Evolutionary conservation across 2,888 invertebrate genomes (phyloP), one percentile per base, ranked within the genome.

Genomic region (Caenorhabditis uteleia): DNA sequence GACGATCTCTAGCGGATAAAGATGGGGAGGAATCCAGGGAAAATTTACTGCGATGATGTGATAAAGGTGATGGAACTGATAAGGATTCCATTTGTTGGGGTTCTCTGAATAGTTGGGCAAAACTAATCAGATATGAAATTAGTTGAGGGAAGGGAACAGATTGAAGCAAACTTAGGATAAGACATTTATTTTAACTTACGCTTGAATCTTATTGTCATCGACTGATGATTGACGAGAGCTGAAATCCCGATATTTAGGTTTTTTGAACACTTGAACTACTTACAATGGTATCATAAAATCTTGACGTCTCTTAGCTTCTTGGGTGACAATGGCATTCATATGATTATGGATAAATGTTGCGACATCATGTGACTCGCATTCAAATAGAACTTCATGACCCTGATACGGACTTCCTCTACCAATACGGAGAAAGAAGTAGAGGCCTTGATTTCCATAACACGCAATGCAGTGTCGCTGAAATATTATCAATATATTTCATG

Each of bases 401-500:
- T 75, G 75, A 49, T 68, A 67, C 1, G 70, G 60, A 10, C 70
- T 57, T 8, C 71, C 68, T 20, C 74, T 50, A 3, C 79, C 79
- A 42, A 79, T 66, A 27, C 70, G 47, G 23, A 79, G 61, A 42
- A 75, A 56, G 59, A 79, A 79, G 40, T 66, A 79, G 23, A 64
- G 67, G 29, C 77, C 78, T 7, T 61, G 68, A 40, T 21, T 56
- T 1, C 78, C 78, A 47, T 65, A 79, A 23, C 36, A 59, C 1
- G 78, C 69, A 21, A 79, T 54, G 36, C 64, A 67, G 40, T 45
- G 56, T 7, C 78, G 60, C 70, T 76, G 65, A 33, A 73, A 55
- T 27, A 10, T 5, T 3, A 47, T n/a, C n/a, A n/a, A n/a, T n/a
- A n/a, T n/a, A n/a, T n/a, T n/a, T n/a, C n/a, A n/a, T n/a, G n/a